Evolutionary conservation across 1,140 invertebrate genomes (phyloP).

Genomic region (Papilio polytes): DNA sequence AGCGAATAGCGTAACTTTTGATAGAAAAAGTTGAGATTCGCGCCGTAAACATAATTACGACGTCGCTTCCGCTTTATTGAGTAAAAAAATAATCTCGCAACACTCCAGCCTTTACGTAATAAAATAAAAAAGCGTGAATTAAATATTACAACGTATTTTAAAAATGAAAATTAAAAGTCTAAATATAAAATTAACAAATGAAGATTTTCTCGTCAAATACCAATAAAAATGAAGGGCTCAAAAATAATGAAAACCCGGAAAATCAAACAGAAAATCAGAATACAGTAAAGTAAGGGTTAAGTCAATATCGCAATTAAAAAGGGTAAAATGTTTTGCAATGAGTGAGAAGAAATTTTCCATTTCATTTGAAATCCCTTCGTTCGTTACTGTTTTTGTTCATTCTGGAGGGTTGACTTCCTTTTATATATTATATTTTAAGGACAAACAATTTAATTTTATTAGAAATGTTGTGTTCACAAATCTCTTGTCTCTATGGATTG

Average conservation of each 20-base stretch:
- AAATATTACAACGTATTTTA: too few relatives aligned
- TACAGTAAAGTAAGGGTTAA: background rate
- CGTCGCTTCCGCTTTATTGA: conserved; percentile 35
- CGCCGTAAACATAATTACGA: conserved; percentile 49
- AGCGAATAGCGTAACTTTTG: conserved; percentile 45
- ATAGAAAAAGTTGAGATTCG: conserved; percentile 50
- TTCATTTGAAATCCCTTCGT: background rate
- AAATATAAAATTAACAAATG: background rate
- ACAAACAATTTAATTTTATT: too few relatives aligned
- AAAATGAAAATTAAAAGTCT: too few relatives aligned
- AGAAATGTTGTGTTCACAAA: too few relatives aligned
- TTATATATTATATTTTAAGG: too few relatives aligned
- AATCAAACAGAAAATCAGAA: background rate
- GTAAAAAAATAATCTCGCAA: conserved; percentile 24
- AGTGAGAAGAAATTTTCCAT: conserved; percentile 6
- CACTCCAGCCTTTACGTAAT: background rate
- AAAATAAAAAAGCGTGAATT: background rate
- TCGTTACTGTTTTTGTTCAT: background rate
- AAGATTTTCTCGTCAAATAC: background rate
- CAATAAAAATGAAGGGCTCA: too few relatives aligned
- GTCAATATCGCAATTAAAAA: background rate
- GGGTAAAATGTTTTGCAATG: background rate
- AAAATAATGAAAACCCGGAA: background rate
- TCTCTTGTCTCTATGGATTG: too few relatives aligned
- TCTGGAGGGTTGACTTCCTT: background rate